These are phyloP conservation scores for Muraenolepis orangiensis DNA, from an alignment of 2,797 vertebrate genomes.

Conservation along the genomic window DNA sequence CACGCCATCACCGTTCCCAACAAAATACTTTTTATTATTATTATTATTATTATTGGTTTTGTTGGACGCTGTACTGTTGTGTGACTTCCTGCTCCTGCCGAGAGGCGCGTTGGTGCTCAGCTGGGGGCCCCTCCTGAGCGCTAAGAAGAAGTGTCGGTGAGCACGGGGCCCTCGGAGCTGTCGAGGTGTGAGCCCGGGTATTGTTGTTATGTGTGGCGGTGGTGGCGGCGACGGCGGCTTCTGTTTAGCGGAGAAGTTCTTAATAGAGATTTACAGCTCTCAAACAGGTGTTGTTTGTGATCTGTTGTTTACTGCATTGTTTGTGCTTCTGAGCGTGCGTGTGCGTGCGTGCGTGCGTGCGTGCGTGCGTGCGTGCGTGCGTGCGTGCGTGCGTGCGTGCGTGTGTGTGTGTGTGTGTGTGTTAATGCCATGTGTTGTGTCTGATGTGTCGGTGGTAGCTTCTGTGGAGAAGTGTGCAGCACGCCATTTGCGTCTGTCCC, in stretches of 20 bases:
- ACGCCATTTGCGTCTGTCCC: conserved; percentile 20
- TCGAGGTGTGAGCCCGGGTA: neutral
- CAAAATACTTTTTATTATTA: neutral
- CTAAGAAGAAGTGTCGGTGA: no score
- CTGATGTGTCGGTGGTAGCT: conserved; percentile 12
- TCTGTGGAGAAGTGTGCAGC: conserved; percentile 11
- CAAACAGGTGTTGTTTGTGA: conserved; percentile 28
- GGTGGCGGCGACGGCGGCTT: neutral
- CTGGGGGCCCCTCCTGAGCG: no score
- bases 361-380: conserved; percentile 29
- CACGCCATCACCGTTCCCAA: neutral
- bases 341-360: conserved; percentile 20
- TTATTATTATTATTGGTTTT: neutral
- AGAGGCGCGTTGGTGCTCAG: neutral
- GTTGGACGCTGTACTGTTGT: neutral
- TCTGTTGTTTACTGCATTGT: conserved; percentile 11
- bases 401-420: conserved; percentile 5
- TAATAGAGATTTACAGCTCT: conserved; percentile 45
- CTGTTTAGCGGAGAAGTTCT: neutral
- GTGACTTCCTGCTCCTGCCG: neutral
- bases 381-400: neutral
- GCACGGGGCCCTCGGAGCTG: neutral
- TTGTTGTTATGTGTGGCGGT: neutral
- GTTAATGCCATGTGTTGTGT: conserved; percentile 8
- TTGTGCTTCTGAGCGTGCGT: neutral